These are phyloP conservation scores for Callyntrura guangdongensis DNA, from an alignment of 2,888 invertebrate genomes.

Conservation along the genomic window DNA sequence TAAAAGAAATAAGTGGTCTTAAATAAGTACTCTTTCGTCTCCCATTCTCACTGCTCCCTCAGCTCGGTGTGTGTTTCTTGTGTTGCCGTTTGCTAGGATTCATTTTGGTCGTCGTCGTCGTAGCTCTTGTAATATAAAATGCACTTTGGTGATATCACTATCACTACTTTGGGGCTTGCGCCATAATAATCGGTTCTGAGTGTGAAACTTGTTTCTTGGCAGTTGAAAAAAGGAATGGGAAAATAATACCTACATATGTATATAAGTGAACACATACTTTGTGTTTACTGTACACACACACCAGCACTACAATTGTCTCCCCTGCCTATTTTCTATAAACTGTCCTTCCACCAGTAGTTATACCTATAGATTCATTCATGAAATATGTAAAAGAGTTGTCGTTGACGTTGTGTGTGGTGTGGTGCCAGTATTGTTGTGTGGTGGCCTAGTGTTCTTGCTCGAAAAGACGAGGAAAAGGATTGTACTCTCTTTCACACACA, in stretches of 20 bases:
- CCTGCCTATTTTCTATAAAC: too few relatives aligned
- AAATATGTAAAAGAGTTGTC: slow-evolving; percentile 44
- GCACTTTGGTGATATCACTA: slow-evolving; percentile 30
- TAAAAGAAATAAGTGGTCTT: slow-evolving; percentile 67
- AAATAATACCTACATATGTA: slow-evolving; percentile 20
- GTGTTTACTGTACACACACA: background rate
- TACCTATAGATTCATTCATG: slow-evolving; percentile 25
- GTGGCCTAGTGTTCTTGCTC: slow-evolving; percentile 3
- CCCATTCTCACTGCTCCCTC: slow-evolving; percentile 21
- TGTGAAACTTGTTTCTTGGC: background rate
- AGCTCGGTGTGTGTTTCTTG: background rate
- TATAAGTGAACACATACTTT: background rate
- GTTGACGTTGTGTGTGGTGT: slow-evolving; percentile 44
- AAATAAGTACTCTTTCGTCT: slow-evolving; percentile 13
- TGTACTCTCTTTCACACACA: slow-evolving; percentile 17
- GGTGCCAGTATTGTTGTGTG: slow-evolving; percentile 23
- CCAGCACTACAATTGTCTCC: too few relatives aligned
- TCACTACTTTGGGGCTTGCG: background rate
- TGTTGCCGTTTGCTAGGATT: background rate
- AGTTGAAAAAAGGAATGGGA: slow-evolving; percentile 19
- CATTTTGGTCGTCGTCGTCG: background rate
- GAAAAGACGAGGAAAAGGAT: slow-evolving; percentile 39
- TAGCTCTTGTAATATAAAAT: slow-evolving; percentile 1
- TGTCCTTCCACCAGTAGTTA: background rate
- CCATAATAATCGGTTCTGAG: slow-evolving; percentile 3